These are phyloP conservation scores for Eulemur rubriventer DNA, from an alignment of 2,797 vertebrate genomes.

Conservation along the genomic window DNA sequence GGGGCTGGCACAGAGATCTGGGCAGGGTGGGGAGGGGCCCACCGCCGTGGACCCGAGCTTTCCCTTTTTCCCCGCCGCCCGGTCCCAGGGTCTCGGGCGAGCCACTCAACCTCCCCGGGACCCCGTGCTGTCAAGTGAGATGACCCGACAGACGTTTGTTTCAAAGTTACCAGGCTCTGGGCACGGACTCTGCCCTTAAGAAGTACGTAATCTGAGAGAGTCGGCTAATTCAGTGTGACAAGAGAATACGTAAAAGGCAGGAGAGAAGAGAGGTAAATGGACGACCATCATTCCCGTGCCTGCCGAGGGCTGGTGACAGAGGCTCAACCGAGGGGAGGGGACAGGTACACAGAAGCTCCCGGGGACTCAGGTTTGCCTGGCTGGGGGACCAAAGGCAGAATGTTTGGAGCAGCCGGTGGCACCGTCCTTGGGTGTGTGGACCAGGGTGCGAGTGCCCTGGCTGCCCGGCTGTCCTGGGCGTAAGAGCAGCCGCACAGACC, in stretches of 20 bases:
- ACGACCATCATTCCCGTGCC: rapidly evolving
- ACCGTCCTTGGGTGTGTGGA: not conserved
- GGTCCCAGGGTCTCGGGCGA: not conserved
- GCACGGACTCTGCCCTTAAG: rapidly evolving
- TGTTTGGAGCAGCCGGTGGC: not conserved
- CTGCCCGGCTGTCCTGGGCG: rapidly evolving
- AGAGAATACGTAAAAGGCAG: rapidly evolving
- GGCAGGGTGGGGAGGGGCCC: rapidly evolving
- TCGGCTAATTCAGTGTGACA: not conserved
- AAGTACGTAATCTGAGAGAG: rapidly evolving
- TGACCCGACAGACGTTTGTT: not conserved
- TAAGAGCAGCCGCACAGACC: rapidly evolving
- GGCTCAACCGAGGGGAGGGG: rapidly evolving
- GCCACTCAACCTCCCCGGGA: not conserved
- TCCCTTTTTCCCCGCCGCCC: rapidly evolving
- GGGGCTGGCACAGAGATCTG: rapidly evolving
- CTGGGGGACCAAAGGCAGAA: rapidly evolving
- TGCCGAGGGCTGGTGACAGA: rapidly evolving
- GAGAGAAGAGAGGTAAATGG: rapidly evolving
- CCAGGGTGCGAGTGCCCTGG: not conserved
- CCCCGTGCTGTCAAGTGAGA: not conserved
- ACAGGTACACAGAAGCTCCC: rapidly evolving
- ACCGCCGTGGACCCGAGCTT: rapidly evolving
- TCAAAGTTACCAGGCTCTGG: not conserved
- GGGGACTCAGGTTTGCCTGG: not conserved